These are phyloP conservation scores for Temnothorax ravouxi DNA, from an alignment of 2,888 invertebrate genomes.

Conservation along the genomic window DNA sequence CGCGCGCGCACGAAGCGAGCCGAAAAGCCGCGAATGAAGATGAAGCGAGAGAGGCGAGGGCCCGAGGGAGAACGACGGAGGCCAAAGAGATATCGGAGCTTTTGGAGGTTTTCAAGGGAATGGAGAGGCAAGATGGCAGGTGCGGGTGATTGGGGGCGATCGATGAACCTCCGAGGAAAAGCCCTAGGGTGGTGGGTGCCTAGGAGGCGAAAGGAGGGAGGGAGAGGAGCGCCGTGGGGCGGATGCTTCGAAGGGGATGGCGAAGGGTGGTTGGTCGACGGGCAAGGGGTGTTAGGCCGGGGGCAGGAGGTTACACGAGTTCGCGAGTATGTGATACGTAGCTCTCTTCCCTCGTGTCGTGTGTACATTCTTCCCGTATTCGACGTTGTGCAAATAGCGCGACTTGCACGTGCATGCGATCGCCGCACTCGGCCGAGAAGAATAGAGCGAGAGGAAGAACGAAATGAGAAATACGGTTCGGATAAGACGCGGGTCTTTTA, in stretches of 20 bases:
- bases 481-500: conserved; percentile 30
- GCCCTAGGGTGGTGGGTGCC: conserved; percentile 70
- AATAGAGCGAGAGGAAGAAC: conserved; percentile 9
- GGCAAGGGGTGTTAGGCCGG: conserved; percentile 68
- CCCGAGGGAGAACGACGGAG: conserved; percentile 35
- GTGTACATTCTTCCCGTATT: conserved; percentile 32
- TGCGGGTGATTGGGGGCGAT: conserved; percentile 85
- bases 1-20: conserved; percentile 19
- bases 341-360: conserved; percentile 59
- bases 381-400: conserved; percentile 47
- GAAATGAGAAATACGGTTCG: conserved; percentile 1
- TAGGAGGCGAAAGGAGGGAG: conserved; percentile 54
- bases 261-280: conserved; percentile 66
- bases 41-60: conserved; percentile 20
- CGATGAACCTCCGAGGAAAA: conserved; percentile 84
- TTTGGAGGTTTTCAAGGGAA: conserved; percentile 79
- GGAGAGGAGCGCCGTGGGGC: conserved; percentile 57
- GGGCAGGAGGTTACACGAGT: conserved; percentile 81
- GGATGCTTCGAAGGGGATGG: conserved; percentile 67
- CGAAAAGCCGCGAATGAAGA: conserved; percentile 58
- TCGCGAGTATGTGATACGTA: conserved; percentile 70
- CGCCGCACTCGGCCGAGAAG: not conserved
- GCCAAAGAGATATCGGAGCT: conserved; percentile 58
- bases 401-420: conserved; percentile 38
- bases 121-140: conserved; percentile 80